Conservation (phyloP, 2,888 invertebrate species). For the Euphydryas editha region DNA sequence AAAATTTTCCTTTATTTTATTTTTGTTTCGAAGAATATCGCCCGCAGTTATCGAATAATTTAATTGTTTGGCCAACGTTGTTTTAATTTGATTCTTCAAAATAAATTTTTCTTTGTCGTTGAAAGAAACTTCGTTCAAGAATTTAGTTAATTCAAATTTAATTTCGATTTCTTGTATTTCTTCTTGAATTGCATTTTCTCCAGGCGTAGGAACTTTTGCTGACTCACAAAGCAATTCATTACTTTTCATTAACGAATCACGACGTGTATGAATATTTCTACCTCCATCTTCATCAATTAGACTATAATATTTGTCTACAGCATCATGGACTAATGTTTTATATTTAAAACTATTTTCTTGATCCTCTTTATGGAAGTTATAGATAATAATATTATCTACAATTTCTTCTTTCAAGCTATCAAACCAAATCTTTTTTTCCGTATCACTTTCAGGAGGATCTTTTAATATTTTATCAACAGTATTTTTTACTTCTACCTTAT, state of each 20-base stretch:
- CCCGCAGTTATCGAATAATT: conserved; percentile 56
- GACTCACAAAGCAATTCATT: conserved; percentile 63
- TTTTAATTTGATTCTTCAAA: conserved; percentile 46
- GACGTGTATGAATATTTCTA: conserved; percentile 11
- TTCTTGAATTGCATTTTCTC: conserved; percentile 40
- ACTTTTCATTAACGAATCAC: conserved; percentile 50
- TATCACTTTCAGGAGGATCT: conserved; percentile 36
- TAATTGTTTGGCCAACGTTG: conserved; percentile 55
- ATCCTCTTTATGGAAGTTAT: conserved; percentile 52
- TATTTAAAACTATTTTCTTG: conserved; percentile 51
- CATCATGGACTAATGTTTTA: conserved; percentile 53
- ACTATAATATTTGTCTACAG: conserved; percentile 47
- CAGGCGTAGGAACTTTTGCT: conserved; percentile 46
- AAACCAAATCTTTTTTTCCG: conserved; percentile 11
- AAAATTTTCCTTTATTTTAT: conserved; percentile 57
- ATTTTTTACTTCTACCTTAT: conserved; percentile 56
- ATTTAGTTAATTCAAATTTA: conserved; percentile 48
- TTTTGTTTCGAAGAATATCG: conserved; percentile 47
- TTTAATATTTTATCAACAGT: conserved; percentile 52
- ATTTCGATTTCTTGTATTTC: conserved; percentile 50
- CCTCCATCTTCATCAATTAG: conserved; percentile 40
- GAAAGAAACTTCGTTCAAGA: conserved; percentile 51
- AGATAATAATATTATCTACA: conserved; percentile 59
- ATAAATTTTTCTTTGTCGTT: conserved; percentile 40
- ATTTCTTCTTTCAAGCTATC: conserved; percentile 50